Evolutionary conservation across 1,140 invertebrate genomes (phyloP).

Genomic region (Philaenus spumarius): DNA sequence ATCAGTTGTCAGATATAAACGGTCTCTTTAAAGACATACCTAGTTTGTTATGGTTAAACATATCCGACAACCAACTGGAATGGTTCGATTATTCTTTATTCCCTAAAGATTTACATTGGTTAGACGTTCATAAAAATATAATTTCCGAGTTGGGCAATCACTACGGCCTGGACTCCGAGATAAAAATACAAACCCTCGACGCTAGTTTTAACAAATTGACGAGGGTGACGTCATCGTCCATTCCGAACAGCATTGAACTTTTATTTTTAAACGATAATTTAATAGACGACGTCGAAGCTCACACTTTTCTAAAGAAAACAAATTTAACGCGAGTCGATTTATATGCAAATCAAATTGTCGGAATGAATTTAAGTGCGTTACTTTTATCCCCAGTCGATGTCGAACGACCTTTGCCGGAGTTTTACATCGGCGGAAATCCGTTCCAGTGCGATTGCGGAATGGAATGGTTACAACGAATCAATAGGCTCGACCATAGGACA

Average conservation of each 20-base stretch:
- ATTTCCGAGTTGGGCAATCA: constrained; percentile 73
- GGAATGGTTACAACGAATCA: constrained; percentile 82
- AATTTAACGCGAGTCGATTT: constrained; percentile 78
- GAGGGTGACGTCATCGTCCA: constrained; percentile 57
- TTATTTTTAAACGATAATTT: constrained; percentile 78
- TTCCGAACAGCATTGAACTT: constrained; percentile 70
- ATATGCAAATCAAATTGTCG: constrained; percentile 76
- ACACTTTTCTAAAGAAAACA: constrained; percentile 75
- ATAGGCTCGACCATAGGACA: constrained; percentile 59
- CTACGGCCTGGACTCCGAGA: constrained; percentile 55
- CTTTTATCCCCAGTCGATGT: constrained; percentile 62
- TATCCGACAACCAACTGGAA: constrained; percentile 82
- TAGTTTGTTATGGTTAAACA: constrained; percentile 80
- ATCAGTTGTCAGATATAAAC: constrained; percentile 75
- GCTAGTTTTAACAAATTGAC: constrained; percentile 75
- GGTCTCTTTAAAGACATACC: constrained; percentile 76
- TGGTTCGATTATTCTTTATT: constrained; percentile 87
- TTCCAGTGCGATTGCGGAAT: constrained; percentile 82
- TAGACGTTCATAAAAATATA: constrained; percentile 85
- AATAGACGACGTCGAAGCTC: constrained; percentile 67
- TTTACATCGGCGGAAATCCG: constrained; percentile 81
- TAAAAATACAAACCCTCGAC: constrained; percentile 69
- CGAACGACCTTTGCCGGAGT: constrained; percentile 64
- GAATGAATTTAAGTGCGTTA: constrained; percentile 72
- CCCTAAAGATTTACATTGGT: constrained; percentile 73